phyloP scores from a whole-genome alignment of 2,888 invertebrate species.

The Helobdella robusta region DNA sequence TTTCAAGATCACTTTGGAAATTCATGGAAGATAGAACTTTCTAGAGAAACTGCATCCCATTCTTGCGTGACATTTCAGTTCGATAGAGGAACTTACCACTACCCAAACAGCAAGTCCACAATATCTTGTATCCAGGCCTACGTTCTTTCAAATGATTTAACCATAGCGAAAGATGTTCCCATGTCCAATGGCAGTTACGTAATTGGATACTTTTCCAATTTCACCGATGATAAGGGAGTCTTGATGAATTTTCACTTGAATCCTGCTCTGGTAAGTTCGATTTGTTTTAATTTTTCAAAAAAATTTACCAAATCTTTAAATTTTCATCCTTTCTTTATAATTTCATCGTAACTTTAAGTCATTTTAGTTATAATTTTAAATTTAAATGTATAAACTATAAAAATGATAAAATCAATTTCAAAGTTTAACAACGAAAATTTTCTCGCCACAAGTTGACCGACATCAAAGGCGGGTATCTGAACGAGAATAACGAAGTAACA shows the following conservation, averaged over 20 bases:
- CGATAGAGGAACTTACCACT: constrained; percentile 36
- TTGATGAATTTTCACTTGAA: constrained; percentile 33
- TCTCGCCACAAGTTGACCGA: neutral
- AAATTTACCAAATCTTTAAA: constrained; percentile 9
- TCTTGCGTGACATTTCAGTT: constrained; percentile 29
- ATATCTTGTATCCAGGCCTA: constrained; percentile 32
- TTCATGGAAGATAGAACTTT: constrained; percentile 33
- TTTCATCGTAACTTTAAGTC: too few relatives aligned
- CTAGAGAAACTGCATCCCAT: constrained; percentile 12
- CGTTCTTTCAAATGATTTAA: constrained; percentile 32
- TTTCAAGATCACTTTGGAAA: constrained; percentile 37
- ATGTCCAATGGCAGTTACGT: constrained; percentile 31
- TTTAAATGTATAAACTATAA: too few relatives aligned
- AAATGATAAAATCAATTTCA: too few relatives aligned
- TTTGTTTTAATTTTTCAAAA: neutral
- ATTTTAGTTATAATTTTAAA: too few relatives aligned
- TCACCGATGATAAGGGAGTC: constrained; percentile 35
- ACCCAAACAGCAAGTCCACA: constrained; percentile 34
- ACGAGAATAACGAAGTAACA: constrained; percentile 31
- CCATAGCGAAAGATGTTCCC: constrained; percentile 31
- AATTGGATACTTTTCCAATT: constrained; percentile 36
- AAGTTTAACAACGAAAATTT: too few relatives aligned
- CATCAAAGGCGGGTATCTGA: constrained; percentile 23
- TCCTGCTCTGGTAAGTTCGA: constrained; percentile 30
- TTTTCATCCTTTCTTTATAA: too few relatives aligned